Percentiles rank a stretch among this genome's conserved stretches.
phyloP scores from a whole-genome alignment of 2,888 invertebrate genomes.

The Phymatocera aterrima region DNA sequence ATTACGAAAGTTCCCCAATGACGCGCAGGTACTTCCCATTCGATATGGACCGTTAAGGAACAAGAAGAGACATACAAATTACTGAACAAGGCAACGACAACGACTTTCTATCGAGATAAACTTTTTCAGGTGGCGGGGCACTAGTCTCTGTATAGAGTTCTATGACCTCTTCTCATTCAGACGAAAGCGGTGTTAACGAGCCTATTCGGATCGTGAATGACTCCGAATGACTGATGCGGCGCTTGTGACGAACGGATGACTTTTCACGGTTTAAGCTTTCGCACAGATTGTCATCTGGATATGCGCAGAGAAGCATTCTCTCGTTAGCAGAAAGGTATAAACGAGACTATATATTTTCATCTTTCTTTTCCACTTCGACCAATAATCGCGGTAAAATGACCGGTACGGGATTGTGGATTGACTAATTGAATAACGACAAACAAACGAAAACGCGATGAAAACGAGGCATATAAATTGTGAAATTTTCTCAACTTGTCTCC shows the following conservation, averaged over 20 bases:
- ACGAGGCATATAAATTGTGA: background rate
- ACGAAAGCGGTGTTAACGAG: slow-evolving; percentile 26
- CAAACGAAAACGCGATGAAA: slow-evolving; percentile 24
- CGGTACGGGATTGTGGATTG: background rate
- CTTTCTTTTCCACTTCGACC: background rate
- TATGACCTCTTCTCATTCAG: background rate
- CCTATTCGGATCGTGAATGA: slow-evolving; percentile 5
- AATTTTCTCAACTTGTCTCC: slow-evolving; percentile 5
- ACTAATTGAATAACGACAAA: slow-evolving; percentile 28
- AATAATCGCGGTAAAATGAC: background rate
- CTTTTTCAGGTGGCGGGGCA: background rate
- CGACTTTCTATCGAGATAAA: slow-evolving; percentile 20
- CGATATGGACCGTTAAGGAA: slow-evolving; percentile 3
- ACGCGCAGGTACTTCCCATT: slow-evolving; percentile 13
- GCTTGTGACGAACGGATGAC: background rate
- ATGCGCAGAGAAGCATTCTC: background rate
- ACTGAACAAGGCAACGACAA: background rate
- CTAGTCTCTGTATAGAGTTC: background rate
- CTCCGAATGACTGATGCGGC: background rate
- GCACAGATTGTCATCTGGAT: background rate
- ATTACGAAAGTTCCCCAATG: slow-evolving; percentile 19
- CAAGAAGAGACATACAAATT: slow-evolving; percentile 27
- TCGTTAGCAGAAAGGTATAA: background rate
- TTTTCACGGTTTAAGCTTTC: background rate
- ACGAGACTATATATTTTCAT: background rate